A percentile compares a stretch with the other conserved stretches of the same genome.
phyloP scores from a whole-genome alignment of 1,140 invertebrate genomes.

The Eupristina koningsbergeri region DNA sequence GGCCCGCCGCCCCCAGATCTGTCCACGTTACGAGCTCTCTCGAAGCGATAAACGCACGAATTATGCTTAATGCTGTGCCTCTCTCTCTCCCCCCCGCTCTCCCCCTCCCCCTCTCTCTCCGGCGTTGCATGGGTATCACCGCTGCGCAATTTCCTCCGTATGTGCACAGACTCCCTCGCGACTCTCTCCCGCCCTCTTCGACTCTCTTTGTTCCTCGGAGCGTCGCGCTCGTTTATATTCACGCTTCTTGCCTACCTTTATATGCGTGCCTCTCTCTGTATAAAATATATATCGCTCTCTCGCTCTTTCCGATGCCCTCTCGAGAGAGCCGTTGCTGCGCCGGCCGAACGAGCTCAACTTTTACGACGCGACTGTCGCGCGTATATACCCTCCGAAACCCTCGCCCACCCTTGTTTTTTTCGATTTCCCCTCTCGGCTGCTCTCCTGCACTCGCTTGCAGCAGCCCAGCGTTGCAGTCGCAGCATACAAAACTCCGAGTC shows the following conservation, averaged over 20 bases:
- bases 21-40: slow-evolving; percentile 44
- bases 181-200: neutral
- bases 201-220: neutral
- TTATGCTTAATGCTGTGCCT: slow-evolving; percentile 59
- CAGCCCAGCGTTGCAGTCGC: slow-evolving; percentile 15
- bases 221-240: slow-evolving; percentile 32
- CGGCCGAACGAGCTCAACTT: slow-evolving; percentile 50
- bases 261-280: slow-evolving; percentile 2
- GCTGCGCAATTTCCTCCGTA: slow-evolving; percentile 43
- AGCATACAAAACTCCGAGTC: neutral
- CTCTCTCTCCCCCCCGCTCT: neutral
- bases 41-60: slow-evolving; percentile 63
- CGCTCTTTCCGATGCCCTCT: slow-evolving; percentile 12
- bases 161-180: neutral
- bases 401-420: slow-evolving; percentile 16
- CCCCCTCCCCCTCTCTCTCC: neutral
- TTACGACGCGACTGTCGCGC: slow-evolving; percentile 52
- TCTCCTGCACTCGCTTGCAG: slow-evolving; percentile 49
- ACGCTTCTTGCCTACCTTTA: slow-evolving; percentile 35
- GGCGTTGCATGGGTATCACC: slow-evolving; percentile 30
- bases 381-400: slow-evolving; percentile 37
- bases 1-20: neutral
- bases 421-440: slow-evolving; percentile 24
- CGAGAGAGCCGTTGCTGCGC: neutral
- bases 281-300: slow-evolving; percentile 1